Conservation (phyloP, 2,113 vertebrate species). For the Ciconia boyciana region DNA sequence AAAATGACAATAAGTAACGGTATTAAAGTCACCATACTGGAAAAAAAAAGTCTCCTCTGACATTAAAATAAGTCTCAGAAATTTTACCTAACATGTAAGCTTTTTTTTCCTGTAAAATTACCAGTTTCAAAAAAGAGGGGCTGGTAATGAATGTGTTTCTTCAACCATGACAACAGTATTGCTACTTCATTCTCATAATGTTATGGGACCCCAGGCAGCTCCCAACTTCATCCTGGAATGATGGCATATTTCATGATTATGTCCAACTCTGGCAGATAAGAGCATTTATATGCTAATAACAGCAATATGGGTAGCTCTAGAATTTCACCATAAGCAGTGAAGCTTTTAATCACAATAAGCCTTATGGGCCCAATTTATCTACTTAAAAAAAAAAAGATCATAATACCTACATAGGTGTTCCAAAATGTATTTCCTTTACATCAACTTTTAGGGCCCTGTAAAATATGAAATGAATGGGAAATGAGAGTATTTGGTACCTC, state of each 20-base stretch:
- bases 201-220: constrained; percentile 44
- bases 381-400: background rate
- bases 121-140: background rate
- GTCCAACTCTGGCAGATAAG: constrained; percentile 48
- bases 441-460: background rate
- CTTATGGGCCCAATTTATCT: constrained; percentile 39
- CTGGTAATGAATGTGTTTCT: constrained; percentile 31
- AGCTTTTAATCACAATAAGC: constrained; percentile 62
- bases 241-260: constrained; percentile 69
- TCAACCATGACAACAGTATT: constrained; percentile 43
- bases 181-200: constrained; percentile 41
- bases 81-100: background rate
- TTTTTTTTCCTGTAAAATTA: constrained; percentile 17
- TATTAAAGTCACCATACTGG: background rate
- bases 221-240: constrained; percentile 28
- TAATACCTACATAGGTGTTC: constrained; percentile 20
- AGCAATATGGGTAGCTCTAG: constrained; percentile 13
- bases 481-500: background rate
- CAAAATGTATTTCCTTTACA: constrained; percentile 39
- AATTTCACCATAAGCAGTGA: constrained; percentile 44
- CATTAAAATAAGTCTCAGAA: constrained; percentile 10
- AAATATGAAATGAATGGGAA: constrained; percentile 17
- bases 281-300: constrained; percentile 71
- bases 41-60: background rate
- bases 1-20: background rate